A percentile compares a stretch with the other conserved stretches of the same genome.
These are phyloP conservation scores for Nannobrachium achirus DNA, from an alignment of 2,113 vertebrate species.

Conservation along the genomic window DNA sequence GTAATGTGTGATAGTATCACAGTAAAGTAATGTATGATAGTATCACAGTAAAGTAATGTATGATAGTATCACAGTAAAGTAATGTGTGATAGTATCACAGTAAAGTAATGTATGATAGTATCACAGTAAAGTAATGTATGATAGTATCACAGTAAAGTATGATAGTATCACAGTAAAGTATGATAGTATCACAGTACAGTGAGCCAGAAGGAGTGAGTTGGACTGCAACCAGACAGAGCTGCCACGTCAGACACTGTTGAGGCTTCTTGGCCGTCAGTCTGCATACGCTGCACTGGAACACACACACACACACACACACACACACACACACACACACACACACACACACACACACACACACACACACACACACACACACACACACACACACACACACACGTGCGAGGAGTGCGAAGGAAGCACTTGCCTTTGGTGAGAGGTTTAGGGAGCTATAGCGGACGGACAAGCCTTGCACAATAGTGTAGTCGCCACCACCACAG, in stretches of 20 bases:
- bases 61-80: slow-evolving; percentile 53
- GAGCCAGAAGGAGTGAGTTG: slow-evolving; percentile 71
- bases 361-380: background rate
- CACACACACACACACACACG: slow-evolving; percentile 14
- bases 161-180: slow-evolving; percentile 56
- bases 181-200: slow-evolving; percentile 70
- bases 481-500: slow-evolving; percentile 51
- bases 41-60: slow-evolving; percentile 58
- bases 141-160: slow-evolving; percentile 65
- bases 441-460: slow-evolving; percentile 52
- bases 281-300: slow-evolving; percentile 45
- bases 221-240: slow-evolving; percentile 67
- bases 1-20: slow-evolving; percentile 66
- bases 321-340: slow-evolving; percentile 2
- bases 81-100: slow-evolving; percentile 66
- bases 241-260: slow-evolving; percentile 78
- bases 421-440: slow-evolving; percentile 58
- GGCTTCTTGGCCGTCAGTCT: slow-evolving; percentile 73
- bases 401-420: slow-evolving; percentile 2
- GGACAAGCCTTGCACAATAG: slow-evolving; percentile 55
- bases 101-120: slow-evolving; percentile 59
- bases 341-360: background rate
- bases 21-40: slow-evolving; percentile 52
- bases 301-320: slow-evolving; percentile 29
- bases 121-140: slow-evolving; percentile 55